phyloP scores from a whole-genome alignment of 2,888 invertebrate species.

The Chydorus sphaericus region DNA sequence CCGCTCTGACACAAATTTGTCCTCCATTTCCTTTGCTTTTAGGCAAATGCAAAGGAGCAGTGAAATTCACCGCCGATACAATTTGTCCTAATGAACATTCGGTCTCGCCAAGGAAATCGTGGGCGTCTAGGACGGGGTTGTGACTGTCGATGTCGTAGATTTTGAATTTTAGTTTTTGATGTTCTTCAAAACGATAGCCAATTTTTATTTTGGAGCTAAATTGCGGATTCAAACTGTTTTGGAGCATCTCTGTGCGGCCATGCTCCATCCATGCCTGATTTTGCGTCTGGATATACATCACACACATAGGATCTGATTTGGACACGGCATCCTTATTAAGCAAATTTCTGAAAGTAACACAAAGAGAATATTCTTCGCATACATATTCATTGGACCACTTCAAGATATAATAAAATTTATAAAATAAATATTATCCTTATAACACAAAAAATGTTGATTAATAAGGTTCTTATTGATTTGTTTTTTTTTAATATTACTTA shows the following conservation, averaged over 20 bases:
- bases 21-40: slow-evolving; percentile 15
- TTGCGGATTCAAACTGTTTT: slow-evolving; percentile 34
- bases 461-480: too few relatives aligned
- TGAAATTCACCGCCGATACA: slow-evolving; percentile 22
- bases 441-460: too few relatives aligned
- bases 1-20: slow-evolving; percentile 25
- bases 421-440: too few relatives aligned
- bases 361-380: too few relatives aligned
- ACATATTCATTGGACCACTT: too few relatives aligned
- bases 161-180: slow-evolving; percentile 38
- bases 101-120: slow-evolving; percentile 37
- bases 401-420: too few relatives aligned
- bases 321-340: slow-evolving; percentile 32
- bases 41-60: slow-evolving; percentile 18
- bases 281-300: slow-evolving; percentile 28
- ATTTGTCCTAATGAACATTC: slow-evolving; percentile 38
- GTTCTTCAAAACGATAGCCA: slow-evolving; percentile 41
- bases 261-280: slow-evolving; percentile 29
- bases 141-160: slow-evolving; percentile 31
- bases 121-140: slow-evolving; percentile 24
- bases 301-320: slow-evolving; percentile 41
- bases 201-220: slow-evolving; percentile 38
- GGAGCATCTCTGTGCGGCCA: slow-evolving; percentile 32
- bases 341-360: slow-evolving; percentile 3
- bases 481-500: too few relatives aligned